These are phyloP conservation scores for Caenorhabditis sulstoni DNA, from an alignment of 2,888 invertebrate species.

Conservation along the genomic window DNA sequence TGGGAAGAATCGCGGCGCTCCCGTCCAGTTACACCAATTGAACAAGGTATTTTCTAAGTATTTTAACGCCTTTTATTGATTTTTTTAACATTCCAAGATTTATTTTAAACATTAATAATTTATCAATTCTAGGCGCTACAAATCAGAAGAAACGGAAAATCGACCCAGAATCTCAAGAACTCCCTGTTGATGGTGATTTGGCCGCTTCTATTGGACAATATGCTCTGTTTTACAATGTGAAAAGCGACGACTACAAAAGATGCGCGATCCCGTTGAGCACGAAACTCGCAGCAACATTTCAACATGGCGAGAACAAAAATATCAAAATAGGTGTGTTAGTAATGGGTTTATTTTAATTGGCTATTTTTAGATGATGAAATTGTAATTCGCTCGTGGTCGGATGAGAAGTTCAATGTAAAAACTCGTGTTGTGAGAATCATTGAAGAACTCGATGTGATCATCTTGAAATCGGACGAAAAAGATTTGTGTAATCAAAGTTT, in stretches of 20 bases:
- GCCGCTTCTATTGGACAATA: conserved; percentile 45
- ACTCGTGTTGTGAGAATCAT: conserved; percentile 54
- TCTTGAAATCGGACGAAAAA: conserved; percentile 46
- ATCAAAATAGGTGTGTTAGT: conserved; percentile 61
- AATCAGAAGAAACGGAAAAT: conserved; percentile 53
- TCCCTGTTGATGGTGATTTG: conserved; percentile 49
- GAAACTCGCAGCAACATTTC: conserved; percentile 54
- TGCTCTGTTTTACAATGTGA: conserved; percentile 43
- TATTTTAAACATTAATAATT: no score
- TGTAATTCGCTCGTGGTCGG: conserved; percentile 45
- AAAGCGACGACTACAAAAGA: conserved; percentile 46
- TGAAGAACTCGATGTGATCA: conserved; percentile 52
- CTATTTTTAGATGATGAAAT: conserved; percentile 48
- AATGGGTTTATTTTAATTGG: conserved; percentile 54
- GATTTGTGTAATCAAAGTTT: conserved; percentile 47
- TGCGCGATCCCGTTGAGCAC: conserved; percentile 48
- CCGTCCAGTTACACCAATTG: no score
- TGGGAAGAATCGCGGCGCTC: no score
- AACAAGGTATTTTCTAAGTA: no score
- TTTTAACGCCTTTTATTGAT: no score
- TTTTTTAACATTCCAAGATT: no score
- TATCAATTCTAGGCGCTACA: conserved; percentile 55
- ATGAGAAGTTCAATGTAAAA: conserved; percentile 43
- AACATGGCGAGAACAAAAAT: conserved; percentile 50
- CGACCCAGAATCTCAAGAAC: conserved; percentile 32